Evolutionary conservation across 2,888 invertebrate species (phyloP), one percentile per base, ranked within the genome.

Genomic region (Drosophila tripunctata): DNA sequence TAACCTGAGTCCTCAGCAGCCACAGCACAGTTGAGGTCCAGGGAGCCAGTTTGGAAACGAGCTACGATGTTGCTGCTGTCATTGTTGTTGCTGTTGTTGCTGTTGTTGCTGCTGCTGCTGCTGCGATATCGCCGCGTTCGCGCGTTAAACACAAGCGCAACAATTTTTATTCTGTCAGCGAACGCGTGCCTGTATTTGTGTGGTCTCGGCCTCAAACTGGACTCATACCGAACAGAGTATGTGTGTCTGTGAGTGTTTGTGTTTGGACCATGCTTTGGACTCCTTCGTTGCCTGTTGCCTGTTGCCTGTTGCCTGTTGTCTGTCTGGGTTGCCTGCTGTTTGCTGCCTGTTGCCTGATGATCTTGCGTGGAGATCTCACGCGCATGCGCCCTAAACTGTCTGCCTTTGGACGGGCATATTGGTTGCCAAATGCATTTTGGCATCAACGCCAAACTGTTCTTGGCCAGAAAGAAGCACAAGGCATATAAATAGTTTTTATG

Each of bases 141-240:
- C 83, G 90, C 89, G 90, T 90, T 90, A 90, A 90, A 90, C 89
- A 90, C 90, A 90, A 90, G 86, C 88, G 88, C 89, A 90, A 90
- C 90, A 90, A 90, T 90, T 90, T 90, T 90, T 89, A 90, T 90
- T 90, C 91, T 91, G 91, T 90, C 91, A 91, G 90, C 90, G 83
- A 91, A 90, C 91, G 91, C 91, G 91, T 91, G 91, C 91, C 91
- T 91, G 90, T 91, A 89, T 91, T 85, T 91, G 91, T 91, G 91
- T 91, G 91, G 91, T 91, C 91, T 81, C 78, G 80, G 73, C 67
- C 60, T 80, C 81, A 87, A 84, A 88, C 88, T 78, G 78, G 82
- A 81, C 87, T 64, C 47, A 10, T 27, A 10, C 10, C 10, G n/a
- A n/a, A 27, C 27, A 10, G 27, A 6, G 4, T 22, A 7, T 22